phyloP scores from a whole-genome alignment of 2,888 invertebrate genomes.

The Sarcophaga subvicina region DNA sequence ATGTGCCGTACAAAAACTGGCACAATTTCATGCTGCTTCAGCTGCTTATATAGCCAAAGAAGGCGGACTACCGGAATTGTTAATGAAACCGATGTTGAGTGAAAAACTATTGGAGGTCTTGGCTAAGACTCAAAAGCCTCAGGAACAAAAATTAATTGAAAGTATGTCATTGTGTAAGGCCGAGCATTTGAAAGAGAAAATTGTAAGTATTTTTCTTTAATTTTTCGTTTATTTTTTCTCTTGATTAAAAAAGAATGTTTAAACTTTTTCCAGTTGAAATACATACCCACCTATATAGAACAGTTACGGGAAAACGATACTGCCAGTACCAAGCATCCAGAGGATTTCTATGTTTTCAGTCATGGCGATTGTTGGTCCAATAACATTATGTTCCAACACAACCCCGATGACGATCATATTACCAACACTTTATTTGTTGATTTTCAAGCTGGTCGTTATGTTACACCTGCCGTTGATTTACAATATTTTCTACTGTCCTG shows the following conservation, averaged over 20 bases:
- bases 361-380: conserved; percentile 79
- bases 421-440: conserved; percentile 75
- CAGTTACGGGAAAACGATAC: conserved; percentile 21
- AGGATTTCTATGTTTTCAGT: conserved; percentile 75
- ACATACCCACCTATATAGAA: conserved; percentile 66
- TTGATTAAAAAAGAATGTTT: no score
- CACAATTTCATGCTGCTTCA: conserved; percentile 78
- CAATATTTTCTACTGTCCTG: conserved; percentile 77
- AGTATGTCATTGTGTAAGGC: conserved; percentile 70
- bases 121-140: conserved; percentile 60
- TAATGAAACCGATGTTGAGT: conserved; percentile 50
- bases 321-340: conserved; percentile 35
- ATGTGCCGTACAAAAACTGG: conserved; percentile 75
- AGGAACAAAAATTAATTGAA: conserved; percentile 71
- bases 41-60: conserved; percentile 72
- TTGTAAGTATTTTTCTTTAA: conserved; percentile 68
- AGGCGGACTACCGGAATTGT: conserved; percentile 69
- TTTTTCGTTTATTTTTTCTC: no score
- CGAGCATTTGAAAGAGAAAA: conserved; percentile 72
- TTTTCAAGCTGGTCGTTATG: conserved; percentile 76
- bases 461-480: conserved; percentile 75
- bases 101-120: conserved; percentile 22
- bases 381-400: conserved; percentile 77
- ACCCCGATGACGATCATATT: conserved; percentile 68
- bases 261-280: conserved; percentile 49